Evolutionary conservation across 2,888 invertebrate genomes (phyloP).

Genomic region (Nephrotoma guestfalica): DNA sequence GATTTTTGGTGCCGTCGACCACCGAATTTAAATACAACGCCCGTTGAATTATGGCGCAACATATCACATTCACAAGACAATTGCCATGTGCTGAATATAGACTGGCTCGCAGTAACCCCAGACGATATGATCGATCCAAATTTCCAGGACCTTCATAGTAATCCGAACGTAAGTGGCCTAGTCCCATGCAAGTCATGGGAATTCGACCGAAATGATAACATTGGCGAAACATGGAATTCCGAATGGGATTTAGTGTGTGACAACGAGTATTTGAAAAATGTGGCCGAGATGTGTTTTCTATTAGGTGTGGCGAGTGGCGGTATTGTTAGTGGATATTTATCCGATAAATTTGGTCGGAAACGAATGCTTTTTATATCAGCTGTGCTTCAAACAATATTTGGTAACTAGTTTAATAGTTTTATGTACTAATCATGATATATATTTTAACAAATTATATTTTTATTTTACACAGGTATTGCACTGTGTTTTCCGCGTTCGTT

Average conservation of each 20-base stretch:
- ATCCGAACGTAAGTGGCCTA: neutral
- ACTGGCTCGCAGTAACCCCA: constrained; percentile 25
- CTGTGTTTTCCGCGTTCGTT: constrained; percentile 57
- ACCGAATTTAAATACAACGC: constrained; percentile 36
- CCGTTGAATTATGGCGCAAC: constrained; percentile 47
- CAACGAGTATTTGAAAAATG: constrained; percentile 47
- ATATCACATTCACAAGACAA: constrained; percentile 45
- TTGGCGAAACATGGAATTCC: constrained; percentile 53
- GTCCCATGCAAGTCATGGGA: constrained; percentile 43
- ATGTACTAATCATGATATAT: neutral
- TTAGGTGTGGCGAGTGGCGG: constrained; percentile 64
- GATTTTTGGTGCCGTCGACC: constrained; percentile 58
- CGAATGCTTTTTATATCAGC: constrained; percentile 56
- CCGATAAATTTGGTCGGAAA: constrained; percentile 69
- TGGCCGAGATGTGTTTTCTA: constrained; percentile 64
- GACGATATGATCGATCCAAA: constrained; percentile 22
- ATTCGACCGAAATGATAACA: constrained; percentile 36
- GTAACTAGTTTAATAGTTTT: constrained; percentile 19
- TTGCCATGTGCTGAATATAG: constrained; percentile 40
- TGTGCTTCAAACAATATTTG: constrained; percentile 50
- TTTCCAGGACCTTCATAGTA: constrained; percentile 7
- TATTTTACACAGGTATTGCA: constrained; percentile 32
- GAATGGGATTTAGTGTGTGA: constrained; percentile 64
- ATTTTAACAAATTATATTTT: neutral
- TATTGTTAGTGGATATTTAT: constrained; percentile 61